phyloP scores from a whole-genome alignment of 53 echinoderm and acorn worm genomes.

The Holothuria leucospilota region DNA sequence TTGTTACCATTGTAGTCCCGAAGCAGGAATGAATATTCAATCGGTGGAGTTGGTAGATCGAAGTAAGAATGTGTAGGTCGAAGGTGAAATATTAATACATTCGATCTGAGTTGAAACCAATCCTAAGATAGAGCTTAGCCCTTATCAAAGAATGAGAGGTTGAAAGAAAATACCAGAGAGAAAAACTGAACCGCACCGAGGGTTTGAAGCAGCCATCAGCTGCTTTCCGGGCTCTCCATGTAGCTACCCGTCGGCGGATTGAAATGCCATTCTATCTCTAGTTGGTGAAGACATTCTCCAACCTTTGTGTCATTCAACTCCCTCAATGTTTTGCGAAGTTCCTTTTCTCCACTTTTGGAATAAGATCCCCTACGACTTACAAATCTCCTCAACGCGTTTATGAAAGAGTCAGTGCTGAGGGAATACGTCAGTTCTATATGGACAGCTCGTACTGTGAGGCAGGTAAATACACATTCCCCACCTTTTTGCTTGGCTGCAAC shows the following conservation, averaged over 20 bases:
- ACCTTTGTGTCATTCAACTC: slow-evolving; percentile 49
- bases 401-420: slow-evolving; percentile 70
- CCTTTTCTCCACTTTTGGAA: slow-evolving; percentile 53
- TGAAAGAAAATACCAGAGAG: too few relatives aligned
- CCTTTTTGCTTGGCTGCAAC: slow-evolving; percentile 54
- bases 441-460: slow-evolving; percentile 58
- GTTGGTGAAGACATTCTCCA: slow-evolving; percentile 29
- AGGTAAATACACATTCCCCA: slow-evolving; percentile 74
- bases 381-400: slow-evolving; percentile 67
- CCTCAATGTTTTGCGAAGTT: slow-evolving; percentile 51
- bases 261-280: slow-evolving; percentile 68
- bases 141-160: too few relatives aligned
- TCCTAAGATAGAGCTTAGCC: too few relatives aligned
- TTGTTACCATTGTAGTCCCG: too few relatives aligned
- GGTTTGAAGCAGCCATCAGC: too few relatives aligned
- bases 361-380: slow-evolving; percentile 65
- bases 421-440: slow-evolving; percentile 60
- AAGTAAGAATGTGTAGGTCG: too few relatives aligned
- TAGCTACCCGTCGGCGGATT: slow-evolving; percentile 66
- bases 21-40: too few relatives aligned
- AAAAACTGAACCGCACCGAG: too few relatives aligned
- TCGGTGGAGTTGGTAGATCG: too few relatives aligned
- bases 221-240: slow-evolving; percentile 56
- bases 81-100: too few relatives aligned
- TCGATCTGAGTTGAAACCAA: too few relatives aligned